phyloP scores from a whole-genome alignment of 2,888 invertebrate genomes.

The Trypoxylon attenuatum region DNA sequence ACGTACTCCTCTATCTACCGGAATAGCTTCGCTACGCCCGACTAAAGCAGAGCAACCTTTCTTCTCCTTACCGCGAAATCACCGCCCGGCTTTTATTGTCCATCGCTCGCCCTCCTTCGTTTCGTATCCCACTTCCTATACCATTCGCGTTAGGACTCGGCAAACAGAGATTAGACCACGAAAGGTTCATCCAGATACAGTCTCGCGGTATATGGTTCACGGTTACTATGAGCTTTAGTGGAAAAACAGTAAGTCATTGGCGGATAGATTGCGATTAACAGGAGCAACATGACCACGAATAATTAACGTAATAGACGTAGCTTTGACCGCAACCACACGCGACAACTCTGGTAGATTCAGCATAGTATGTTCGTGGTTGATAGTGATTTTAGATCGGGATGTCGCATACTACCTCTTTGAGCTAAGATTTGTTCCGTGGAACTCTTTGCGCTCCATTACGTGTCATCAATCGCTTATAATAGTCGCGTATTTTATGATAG shows the following conservation, averaged over 20 bases:
- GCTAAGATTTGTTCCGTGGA: no score
- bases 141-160: no score
- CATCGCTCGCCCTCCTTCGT: no score
- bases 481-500: slow-evolving; percentile 16
- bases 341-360: background rate
- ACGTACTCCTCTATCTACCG: slow-evolving; percentile 29
- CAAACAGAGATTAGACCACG: no score
- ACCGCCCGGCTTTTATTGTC: slow-evolving; percentile 14
- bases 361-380: no score
- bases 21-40: slow-evolving; percentile 11
- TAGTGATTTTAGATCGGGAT: no score
- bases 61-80: slow-evolving; percentile 9
- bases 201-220: background rate
- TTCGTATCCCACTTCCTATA: no score
- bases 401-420: no score
- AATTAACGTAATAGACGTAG: background rate
- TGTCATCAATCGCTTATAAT: background rate
- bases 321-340: background rate
- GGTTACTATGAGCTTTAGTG: background rate
- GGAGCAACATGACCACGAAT: background rate
- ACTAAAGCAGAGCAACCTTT: slow-evolving; percentile 17
- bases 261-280: background rate
- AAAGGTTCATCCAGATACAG: background rate
- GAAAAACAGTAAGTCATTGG: background rate
- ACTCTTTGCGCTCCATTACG: no score